Evolutionary conservation across 2,113 vertebrate genomes (phyloP).

Genomic region (Hypomesus transpacificus): DNA sequence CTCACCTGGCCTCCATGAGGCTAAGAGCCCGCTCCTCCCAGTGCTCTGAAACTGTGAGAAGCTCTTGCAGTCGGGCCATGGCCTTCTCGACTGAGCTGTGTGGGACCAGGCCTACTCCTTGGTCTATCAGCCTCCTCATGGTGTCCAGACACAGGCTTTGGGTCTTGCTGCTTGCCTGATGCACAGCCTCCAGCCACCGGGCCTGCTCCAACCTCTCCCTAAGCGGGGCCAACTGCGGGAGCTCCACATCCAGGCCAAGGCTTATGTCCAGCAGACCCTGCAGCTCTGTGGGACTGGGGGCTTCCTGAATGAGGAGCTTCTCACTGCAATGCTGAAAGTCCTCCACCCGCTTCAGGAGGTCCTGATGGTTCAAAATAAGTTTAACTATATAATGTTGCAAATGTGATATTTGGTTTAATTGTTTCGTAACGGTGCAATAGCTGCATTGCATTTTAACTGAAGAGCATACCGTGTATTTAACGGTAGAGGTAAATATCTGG

Average conservation of each 20-base stretch:
- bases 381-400: neutral
- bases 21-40: slow-evolving; percentile 88
- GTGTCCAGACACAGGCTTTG: slow-evolving; percentile 83
- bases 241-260: slow-evolving; percentile 89
- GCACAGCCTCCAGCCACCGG: slow-evolving; percentile 89
- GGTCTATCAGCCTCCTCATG: slow-evolving; percentile 95
- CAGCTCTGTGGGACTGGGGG: slow-evolving; percentile 77
- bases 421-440: too few relatives aligned
- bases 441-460: too few relatives aligned
- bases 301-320: slow-evolving; percentile 81
- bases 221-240: slow-evolving; percentile 81
- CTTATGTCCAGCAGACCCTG: slow-evolving; percentile 87
- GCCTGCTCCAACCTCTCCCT: slow-evolving; percentile 87
- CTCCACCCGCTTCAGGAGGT: slow-evolving; percentile 86
- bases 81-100: slow-evolving; percentile 87
- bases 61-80: slow-evolving; percentile 92
- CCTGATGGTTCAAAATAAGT: slow-evolving; percentile 62
- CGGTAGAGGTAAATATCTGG: neutral
- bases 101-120: slow-evolving; percentile 88
- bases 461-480: neutral
- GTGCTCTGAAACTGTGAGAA: slow-evolving; percentile 92
- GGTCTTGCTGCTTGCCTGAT: slow-evolving; percentile 76
- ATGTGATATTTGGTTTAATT: neutral
- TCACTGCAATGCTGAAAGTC: slow-evolving; percentile 86
- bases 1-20: slow-evolving; percentile 88